These are phyloP conservation scores for Ceratotherium simum DNA, from an alignment of 2,113 vertebrate species.

Conservation along the genomic window DNA sequence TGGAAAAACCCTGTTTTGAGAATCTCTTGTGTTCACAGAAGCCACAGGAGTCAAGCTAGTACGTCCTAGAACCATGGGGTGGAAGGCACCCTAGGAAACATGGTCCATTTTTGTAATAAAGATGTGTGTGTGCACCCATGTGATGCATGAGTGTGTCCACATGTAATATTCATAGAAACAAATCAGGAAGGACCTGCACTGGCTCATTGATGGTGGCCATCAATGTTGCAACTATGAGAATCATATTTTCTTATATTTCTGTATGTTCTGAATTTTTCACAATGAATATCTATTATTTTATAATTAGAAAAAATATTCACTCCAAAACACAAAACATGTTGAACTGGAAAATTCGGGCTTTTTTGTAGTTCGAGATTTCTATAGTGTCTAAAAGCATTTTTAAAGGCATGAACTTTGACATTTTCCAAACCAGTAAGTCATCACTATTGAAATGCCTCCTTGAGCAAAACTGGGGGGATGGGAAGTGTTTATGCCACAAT, in stretches of 20 bases:
- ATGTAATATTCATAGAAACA: fast-evolving
- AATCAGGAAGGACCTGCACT: fast-evolving
- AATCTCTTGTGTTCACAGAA: background rate
- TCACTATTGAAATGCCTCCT: background rate
- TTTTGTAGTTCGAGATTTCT: background rate
- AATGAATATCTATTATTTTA: background rate
- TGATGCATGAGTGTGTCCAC: background rate
- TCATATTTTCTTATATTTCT: too few relatives aligned
- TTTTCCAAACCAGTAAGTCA: background rate
- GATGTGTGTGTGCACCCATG: too few relatives aligned
- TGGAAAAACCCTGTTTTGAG: background rate
- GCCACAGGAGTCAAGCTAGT: background rate
- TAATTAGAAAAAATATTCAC: background rate
- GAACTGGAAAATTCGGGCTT: background rate
- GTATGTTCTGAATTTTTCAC: background rate
- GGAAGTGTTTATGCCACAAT: fast-evolving
- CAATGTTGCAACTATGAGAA: background rate
- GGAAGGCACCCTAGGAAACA: background rate
- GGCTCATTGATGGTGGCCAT: background rate
- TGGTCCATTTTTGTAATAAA: background rate
- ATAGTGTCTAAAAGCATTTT: background rate
- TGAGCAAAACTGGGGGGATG: background rate
- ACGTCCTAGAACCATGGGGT: too few relatives aligned
- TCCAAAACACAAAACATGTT: background rate
- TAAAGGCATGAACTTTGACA: background rate